Base-by-base conservation (phyloP, 1,140 invertebrate genomes). In the Saxidomus purpurata region DNA sequence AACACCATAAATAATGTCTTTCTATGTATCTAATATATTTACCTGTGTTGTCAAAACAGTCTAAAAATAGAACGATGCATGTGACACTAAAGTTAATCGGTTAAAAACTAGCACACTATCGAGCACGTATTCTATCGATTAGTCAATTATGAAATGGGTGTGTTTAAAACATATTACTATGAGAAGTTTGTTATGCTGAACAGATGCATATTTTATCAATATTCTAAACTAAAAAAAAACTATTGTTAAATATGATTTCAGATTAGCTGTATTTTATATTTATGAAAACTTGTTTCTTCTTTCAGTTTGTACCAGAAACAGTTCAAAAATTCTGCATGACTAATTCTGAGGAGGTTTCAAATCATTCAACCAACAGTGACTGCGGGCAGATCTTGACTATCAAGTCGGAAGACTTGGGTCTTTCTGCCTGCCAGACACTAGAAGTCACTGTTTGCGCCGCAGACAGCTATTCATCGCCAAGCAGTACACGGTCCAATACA, bases 291-390 rank as follows among this genome's bases (percentile, higher is more conserved):
- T n/a, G n/a, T 55, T 59, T 59, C 31, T 38, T 36, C 36, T 88
- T 88, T 69, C 86, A 88, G 86, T 88, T 88, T 88, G 76, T 88
- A 1, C 86, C 86, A 17, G 86, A 88, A 69, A 47, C 87, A 43
- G 81, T 83, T 28, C 49, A 83, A 76, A 84, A 77, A 55, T 43
- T 90, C 88, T 93, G 91, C 90, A 92, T 93, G 93, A 90, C 90
- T 43, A 91, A 91, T 63, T 88, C 89, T 82, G 90, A 93, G 28
- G 81, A 89, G 28, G 63, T 82, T 9, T 55, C 69, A 47, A 81
- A 40, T 38, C 69, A 28, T 47, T 61, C 74, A 22, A 49, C 28
- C 76, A 81, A 82, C 61, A 43, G 43, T 61, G 76, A 80, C 55
- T 61, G 82, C 77, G 84, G 82, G 81, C 81, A 76, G 81, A 90